These are phyloP conservation scores for Ophonus ardosiacus DNA, from an alignment of 2,888 invertebrate genomes.

Conservation along the genomic window DNA sequence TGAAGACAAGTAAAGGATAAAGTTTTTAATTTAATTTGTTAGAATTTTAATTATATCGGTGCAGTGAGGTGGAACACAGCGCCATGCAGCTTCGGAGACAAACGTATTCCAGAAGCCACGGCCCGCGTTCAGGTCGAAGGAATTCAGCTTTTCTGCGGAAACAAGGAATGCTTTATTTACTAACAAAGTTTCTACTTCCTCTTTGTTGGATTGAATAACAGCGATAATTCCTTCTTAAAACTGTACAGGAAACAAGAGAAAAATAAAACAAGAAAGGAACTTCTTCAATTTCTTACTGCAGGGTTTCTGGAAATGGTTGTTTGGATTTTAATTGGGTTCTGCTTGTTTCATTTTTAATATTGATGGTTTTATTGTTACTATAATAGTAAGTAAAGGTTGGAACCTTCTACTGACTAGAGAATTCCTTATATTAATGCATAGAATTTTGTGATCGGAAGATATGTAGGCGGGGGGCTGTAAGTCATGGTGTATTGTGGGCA, in stretches of 20 bases:
- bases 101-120: conserved; percentile 20
- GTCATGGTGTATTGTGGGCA: too few species aligned
- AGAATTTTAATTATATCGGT: conserved; percentile 33
- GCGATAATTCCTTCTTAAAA: conserved; percentile 13
- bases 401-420: too few species aligned
- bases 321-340: too few species aligned
- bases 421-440: too few species aligned
- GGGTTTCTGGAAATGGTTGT: too few species aligned
- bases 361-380: too few species aligned
- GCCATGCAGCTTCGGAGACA: background rate
- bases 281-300: background rate
- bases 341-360: too few species aligned
- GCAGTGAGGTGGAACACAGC: conserved; percentile 1
- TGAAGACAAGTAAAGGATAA: conserved; percentile 33
- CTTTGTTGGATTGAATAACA: background rate
- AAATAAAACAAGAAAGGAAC: background rate
- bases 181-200: background rate
- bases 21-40: conserved; percentile 38
- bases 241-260: background rate
- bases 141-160: conserved; percentile 9
- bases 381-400: too few species aligned
- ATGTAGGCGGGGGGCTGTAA: too few species aligned
- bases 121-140: background rate
- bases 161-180: conserved; percentile 35
- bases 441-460: too few species aligned